Base-by-base conservation (phyloP, 2,797 vertebrate species). In the Chaenodraco wilsoni region DNA sequence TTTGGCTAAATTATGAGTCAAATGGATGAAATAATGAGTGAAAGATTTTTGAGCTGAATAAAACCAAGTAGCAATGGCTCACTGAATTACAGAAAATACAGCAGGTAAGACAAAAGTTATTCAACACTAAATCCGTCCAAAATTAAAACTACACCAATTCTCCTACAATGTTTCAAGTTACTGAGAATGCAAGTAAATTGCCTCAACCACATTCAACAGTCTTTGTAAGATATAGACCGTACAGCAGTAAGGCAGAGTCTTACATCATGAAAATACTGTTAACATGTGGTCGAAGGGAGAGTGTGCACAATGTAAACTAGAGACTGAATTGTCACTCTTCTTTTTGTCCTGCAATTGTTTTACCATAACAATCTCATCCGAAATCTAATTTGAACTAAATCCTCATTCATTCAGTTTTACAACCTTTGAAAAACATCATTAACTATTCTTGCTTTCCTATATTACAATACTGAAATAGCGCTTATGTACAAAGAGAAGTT, bases 201-300 rank as follows among this genome's bases (percentile, higher is more conserved):
- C 15, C 3, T 60, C 55, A 16, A 40, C 16, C 40, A 64, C 33
- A 23, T 15, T 16, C 12, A 64, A 56, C 23, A 43, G 11, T 37
- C 54, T 15, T 13, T 40, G 21, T 55, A 11, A 27, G 49, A 16
- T 5, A 65, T 44, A 40, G 11, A 50, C 16, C 19, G 65, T 58
- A 72, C 48, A 69, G 17, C 17, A 27, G 27, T 27, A 27, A 27
- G 27, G 27, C 27, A 45, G 2, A 40, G 6, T n/a, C 61, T 69
- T 52, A 57, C 27, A 46, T 16, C 17, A 15, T 41, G 27, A 33
- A 58, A 71, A 3, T 44, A 52, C 37, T 13, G 8, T 73, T 74
- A 58, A 71, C 71, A 49, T 67, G 27, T 65, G 61, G 7, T 46
- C 3, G 48, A 43, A 41, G 17, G 27, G 16, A 64, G 16, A 15